phyloP scores from a whole-genome alignment of 2,888 invertebrate genomes.

The Drosophila multiciliata region DNA sequence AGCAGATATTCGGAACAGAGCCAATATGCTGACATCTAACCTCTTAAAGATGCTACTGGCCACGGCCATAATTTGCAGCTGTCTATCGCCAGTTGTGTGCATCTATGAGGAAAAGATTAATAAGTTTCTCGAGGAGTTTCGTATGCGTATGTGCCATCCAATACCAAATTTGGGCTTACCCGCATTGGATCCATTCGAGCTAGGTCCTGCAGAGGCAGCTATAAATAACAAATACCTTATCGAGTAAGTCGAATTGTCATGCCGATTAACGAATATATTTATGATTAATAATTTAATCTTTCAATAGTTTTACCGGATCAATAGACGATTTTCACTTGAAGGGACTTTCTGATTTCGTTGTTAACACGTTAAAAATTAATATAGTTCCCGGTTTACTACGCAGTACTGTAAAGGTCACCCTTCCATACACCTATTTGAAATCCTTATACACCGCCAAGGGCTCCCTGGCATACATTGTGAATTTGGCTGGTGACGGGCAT shows the following conservation, averaged over 20 bases:
- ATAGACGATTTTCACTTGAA: conserved; percentile 65
- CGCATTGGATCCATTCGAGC: conserved; percentile 77
- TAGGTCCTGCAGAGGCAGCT: conserved; percentile 50
- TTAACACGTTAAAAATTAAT: conserved; percentile 60
- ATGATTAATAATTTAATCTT: background rate
- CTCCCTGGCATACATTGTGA: conserved; percentile 76
- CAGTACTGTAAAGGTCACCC: conserved; percentile 68
- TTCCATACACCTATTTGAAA: conserved; percentile 71
- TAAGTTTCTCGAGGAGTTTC: conserved; percentile 74
- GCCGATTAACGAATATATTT: background rate
- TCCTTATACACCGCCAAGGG: conserved; percentile 81
- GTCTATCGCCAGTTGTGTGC: conserved; percentile 44
- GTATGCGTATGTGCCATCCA: conserved; percentile 82
- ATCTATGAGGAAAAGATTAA: conserved; percentile 63
- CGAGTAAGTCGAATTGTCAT: conserved; percentile 56
- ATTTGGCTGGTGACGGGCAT: conserved; percentile 78
- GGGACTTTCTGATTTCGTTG: conserved; percentile 74
- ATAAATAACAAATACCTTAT: conserved; percentile 73
- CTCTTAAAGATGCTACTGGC: conserved; percentile 32
- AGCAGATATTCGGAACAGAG: conserved; percentile 26
- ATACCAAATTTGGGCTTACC: conserved; percentile 78
- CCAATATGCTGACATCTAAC: conserved; percentile 38
- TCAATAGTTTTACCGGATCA: conserved; percentile 71
- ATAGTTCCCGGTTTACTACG: conserved; percentile 35
- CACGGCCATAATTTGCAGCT: conserved; percentile 35